Conservation (phyloP, 2,797 vertebrate species). For the Prunella strophiata region DNA sequence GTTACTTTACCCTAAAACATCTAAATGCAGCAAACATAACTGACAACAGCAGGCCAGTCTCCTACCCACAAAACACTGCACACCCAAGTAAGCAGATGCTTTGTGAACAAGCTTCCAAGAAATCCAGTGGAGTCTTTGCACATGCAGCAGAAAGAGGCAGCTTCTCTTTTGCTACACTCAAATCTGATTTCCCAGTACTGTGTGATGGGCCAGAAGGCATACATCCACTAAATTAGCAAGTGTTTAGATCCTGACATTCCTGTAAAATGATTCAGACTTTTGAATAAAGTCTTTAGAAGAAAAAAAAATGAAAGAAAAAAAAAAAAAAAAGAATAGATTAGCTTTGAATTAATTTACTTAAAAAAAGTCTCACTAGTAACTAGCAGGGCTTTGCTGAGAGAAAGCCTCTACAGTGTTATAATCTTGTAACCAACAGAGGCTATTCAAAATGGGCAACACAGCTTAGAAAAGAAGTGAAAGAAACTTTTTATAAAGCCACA, state of each 20-base stretch:
- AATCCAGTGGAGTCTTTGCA: not conserved
- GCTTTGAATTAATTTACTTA: not conserved
- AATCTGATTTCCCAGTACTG: not conserved
- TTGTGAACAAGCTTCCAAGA: not conserved
- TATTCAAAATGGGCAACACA: slow-evolving; percentile 38
- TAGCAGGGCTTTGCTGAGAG: not conserved
- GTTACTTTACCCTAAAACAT: not conserved
- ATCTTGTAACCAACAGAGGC: slow-evolving; percentile 33
- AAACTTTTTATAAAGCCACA: slow-evolving; percentile 35
- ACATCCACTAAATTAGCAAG: slow-evolving; percentile 18
- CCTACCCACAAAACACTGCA: not conserved
- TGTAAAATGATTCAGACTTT: slow-evolving; percentile 35
- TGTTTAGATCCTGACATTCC: slow-evolving; percentile 22
- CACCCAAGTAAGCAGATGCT: not conserved
- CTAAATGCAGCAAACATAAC: not conserved
- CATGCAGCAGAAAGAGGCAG: not conserved
- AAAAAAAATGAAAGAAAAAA: not conserved
- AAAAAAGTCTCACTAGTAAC: not conserved
- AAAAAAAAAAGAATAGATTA: not conserved
- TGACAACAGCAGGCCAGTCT: not conserved
- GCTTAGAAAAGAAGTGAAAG: slow-evolving; percentile 54
- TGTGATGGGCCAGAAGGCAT: not conserved
- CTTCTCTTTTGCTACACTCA: not conserved
- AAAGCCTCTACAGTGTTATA: slow-evolving; percentile 9
- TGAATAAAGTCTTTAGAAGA: not conserved